phyloP scores from a whole-genome alignment of 2,888 invertebrate genomes.

The Heterodera filipjevi region DNA sequence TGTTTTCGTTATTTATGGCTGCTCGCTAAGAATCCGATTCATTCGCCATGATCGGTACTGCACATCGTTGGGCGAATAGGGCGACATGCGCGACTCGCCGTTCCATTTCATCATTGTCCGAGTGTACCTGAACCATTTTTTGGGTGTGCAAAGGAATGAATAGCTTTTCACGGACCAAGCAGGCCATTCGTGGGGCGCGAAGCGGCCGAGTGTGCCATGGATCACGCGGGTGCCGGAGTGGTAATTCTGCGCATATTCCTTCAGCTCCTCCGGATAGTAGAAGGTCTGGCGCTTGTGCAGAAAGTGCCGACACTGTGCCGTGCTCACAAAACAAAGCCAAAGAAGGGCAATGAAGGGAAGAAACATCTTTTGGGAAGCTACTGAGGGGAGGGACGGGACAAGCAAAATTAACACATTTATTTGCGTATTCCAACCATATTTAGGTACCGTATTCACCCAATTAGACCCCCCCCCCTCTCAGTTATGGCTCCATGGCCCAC shows the following conservation, averaged over 20 bases:
- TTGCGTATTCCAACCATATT: no score
- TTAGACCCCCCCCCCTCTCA: no score
- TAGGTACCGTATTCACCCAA: no score
- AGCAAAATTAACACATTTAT: no score
- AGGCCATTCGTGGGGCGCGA: slow-evolving; percentile 50
- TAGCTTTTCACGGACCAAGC: slow-evolving; percentile 35
- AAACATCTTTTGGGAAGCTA: not conserved
- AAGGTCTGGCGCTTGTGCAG: slow-evolving; percentile 43
- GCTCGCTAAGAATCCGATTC: not conserved
- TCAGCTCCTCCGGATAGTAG: slow-evolving; percentile 47
- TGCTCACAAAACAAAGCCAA: not conserved
- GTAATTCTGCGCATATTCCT: slow-evolving; percentile 43
- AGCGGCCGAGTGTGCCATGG: slow-evolving; percentile 49
- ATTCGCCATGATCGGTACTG: slow-evolving; percentile 37
- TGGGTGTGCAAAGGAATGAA: not conserved
- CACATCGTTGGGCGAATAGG: slow-evolving; percentile 48
- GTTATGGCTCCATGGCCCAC: no score
- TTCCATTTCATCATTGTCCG: slow-evolving; percentile 50
- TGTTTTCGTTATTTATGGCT: not conserved
- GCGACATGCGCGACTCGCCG: slow-evolving; percentile 47
- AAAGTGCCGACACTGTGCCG: not conserved
- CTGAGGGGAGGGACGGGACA: no score
- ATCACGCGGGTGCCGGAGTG: slow-evolving; percentile 46
- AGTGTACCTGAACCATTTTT: slow-evolving; percentile 48
- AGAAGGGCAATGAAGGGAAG: not conserved